Conservation (phyloP, 2,888 invertebrate genomes). For the Dolomedes plantarius region DNA sequence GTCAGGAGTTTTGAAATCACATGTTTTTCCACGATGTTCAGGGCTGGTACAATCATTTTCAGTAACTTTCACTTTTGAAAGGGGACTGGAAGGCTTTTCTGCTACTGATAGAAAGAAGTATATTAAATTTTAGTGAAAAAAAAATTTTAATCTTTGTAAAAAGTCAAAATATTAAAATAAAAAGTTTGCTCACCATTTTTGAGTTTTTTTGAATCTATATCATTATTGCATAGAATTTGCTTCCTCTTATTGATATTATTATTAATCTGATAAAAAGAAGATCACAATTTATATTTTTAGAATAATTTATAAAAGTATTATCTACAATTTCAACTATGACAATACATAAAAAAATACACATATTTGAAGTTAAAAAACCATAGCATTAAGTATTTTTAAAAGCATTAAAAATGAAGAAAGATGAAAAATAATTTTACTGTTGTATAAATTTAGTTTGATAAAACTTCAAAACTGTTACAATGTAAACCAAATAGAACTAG, state of each 20-base stretch:
- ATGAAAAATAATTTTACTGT: no score
- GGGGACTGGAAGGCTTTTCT: not conserved
- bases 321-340: no score
- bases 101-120: constrained; percentile 6
- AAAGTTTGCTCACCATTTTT: constrained; percentile 43
- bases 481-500: no score
- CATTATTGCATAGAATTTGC: not conserved
- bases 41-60: not conserved
- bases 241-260: constrained; percentile 41
- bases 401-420: no score
- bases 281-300: constrained; percentile 3
- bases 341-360: no score
- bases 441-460: no score
- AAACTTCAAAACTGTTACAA: no score
- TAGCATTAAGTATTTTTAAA: no score
- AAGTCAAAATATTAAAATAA: not conserved
- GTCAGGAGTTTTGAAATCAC: not conserved
- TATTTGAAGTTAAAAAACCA: no score
- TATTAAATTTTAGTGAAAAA: not conserved
- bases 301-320: no score
- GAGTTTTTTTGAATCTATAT: constrained; percentile 40
- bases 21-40: not conserved
- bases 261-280: constrained; percentile 38
- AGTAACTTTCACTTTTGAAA: not conserved
- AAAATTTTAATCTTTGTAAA: constrained; percentile 3